Evolutionary conservation across 1,140 invertebrate species (phyloP), one percentile per base, ranked within the genome.

Genomic region (Sycophaga agraensis): DNA sequence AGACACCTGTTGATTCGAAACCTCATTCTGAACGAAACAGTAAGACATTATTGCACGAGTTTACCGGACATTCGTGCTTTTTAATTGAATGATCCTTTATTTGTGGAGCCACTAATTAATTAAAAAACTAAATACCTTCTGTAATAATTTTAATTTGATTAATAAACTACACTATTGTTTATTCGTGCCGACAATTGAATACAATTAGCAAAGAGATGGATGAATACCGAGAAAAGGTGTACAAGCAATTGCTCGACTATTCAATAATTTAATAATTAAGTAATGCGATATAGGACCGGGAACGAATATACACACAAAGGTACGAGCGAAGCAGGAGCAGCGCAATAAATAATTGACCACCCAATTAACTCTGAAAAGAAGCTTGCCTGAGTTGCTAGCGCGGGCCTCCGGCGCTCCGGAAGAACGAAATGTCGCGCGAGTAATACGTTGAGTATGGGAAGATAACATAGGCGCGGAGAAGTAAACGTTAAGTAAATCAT

Each of bases 221-320:
- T n/a, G n/a, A n/a, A n/a, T n/a, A n/a, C n/a, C n/a, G 54, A 69
- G 65, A 66, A 7, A 5, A 40, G 66, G 64, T 66, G 65, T 66
- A 34, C 43, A 39, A 19, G 60, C 34, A 39, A 60, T 66, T 34
- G 16, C 28, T 16, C 7, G 1, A 31, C 24, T 14, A 51, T 34
- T 51, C 35, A 28, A 42, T 42, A 22, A 56, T 34, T 57, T 22
- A 39, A 58, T 48, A 58, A 48, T 58, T 34, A 45, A 28, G 54
- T 34, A 45, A 56, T 45, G 26, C 26, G 16, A 34, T 39, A 51
- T 37, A 24, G 37, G 22, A 37, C 31, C 17, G 21, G 26, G 17
- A 17, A 31, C 11, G 11, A 6, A 31, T 31, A 11, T 31, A 31
- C 11, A 31, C 28, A 11, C 2, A 17, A 21, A 43, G 17, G 28